Base-by-base conservation (phyloP, 2,888 invertebrate species). In the Silvanus unidentatus region DNA sequence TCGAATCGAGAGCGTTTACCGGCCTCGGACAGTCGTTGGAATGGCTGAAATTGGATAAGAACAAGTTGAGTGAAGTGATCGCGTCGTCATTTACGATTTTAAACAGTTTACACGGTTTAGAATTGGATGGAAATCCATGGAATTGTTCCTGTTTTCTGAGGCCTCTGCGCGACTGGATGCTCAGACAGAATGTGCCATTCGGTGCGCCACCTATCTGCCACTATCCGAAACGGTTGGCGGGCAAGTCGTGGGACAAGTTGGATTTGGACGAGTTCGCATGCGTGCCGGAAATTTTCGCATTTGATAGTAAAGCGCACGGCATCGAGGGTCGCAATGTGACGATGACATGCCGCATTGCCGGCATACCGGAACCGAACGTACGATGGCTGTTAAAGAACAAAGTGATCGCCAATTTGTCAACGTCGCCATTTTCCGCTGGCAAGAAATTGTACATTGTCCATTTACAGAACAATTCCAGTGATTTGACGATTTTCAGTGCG, bases 241-340 rank as follows among this genome's bases (percentile, higher is more conserved):
- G 78, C 2, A 80, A 80, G 52, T 72, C 84, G 1, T 89, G 88
- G 88, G 86, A 86, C 65, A 78, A 82, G 54, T 75, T 88, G 37
- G 83, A 84, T 49, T 70, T 87, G 46, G 87, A 88, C 63, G 88
- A 89, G 55, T 88, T 87, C 63, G 88, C 88, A 1, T 89, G 89
- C 64, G 75, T 78, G 48, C 88, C 88, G 0, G 80, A 82, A 65
- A 82, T 86, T 16, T 76, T 77, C 45, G 80, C 83, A 4, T 71
- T 75, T 6, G 75, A 77, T 36, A 75, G 76, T 8, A 76, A 76
- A 39, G 79, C 82, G 8, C 77, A 78, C 48, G 85, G 84, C 0
- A 73, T 80, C 12, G 86, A 86, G 69, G 86, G 87, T 0, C 78
- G 78, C 39, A 87, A 87, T 63, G 80, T 85, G 15, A 86, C 86